phyloP scores from a whole-genome alignment of 2,888 invertebrate species.

The Ornithoptera alexandrae region DNA sequence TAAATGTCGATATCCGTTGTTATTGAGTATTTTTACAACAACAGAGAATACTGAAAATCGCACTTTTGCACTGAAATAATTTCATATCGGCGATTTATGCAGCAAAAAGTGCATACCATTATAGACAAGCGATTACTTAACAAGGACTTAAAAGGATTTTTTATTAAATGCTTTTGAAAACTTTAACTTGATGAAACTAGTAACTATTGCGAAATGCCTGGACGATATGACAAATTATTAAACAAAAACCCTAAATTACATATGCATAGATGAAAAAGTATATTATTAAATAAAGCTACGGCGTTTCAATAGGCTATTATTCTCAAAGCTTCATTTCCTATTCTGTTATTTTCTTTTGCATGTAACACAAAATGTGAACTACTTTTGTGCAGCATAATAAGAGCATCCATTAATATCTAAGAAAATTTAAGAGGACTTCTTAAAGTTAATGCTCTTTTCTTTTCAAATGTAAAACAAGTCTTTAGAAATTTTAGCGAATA shows the following conservation, averaged over 20 bases:
- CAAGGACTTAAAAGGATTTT: too few relatives aligned
- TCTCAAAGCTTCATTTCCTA: constrained; percentile 8
- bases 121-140: too few relatives aligned
- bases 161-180: too few relatives aligned
- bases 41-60: too few relatives aligned
- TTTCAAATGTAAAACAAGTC: background rate
- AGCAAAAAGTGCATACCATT: too few relatives aligned
- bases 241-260: constrained; percentile 5
- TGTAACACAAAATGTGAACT: constrained; percentile 13
- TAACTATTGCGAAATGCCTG: too few relatives aligned
- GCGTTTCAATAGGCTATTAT: constrained; percentile 20
- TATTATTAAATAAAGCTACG: constrained; percentile 11
- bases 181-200: too few relatives aligned
- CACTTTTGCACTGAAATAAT: too few relatives aligned
- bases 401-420: constrained; percentile 4
- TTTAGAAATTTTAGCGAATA: too few relatives aligned
- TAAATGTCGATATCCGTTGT: constrained; percentile 1
- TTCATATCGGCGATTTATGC: too few relatives aligned
- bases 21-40: too few relatives aligned
- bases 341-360: constrained; percentile 19
- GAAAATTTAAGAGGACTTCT: background rate
- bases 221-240: constrained; percentile 15
- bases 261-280: background rate
- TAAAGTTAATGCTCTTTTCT: constrained; percentile 2
- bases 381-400: constrained; percentile 2